Base-by-base conservation (phyloP, 2,113 vertebrate genomes). In the Halcyon malimbica region DNA sequence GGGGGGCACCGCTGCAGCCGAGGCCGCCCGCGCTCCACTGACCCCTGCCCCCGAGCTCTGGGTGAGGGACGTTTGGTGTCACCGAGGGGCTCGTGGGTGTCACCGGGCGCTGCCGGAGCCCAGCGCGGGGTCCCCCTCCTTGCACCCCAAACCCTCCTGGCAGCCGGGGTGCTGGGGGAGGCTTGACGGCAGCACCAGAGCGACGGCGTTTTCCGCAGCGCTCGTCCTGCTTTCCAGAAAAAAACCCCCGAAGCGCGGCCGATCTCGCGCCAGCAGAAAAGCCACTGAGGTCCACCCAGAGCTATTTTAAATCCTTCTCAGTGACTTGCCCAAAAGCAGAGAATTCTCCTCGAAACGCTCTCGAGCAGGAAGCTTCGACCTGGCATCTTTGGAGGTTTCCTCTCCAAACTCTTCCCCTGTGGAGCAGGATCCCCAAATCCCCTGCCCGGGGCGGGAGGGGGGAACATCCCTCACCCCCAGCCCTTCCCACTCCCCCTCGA, bases 241-340 rank as follows among this genome's bases (percentile, higher is more conserved):
- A 77, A 68, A 33, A 42, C 17, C 41, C 41, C 41, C 12, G 1
- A 53, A 50, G 70, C 16, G 0, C 2, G 11, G 60, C 81, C 18
- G 1, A 3, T 29, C 56, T 41, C 83, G 1, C 1, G 20, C 4
- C 31, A 3, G 17, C 88, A 41, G 74, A 84, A 70, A 87, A 92
- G 86, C 80, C 90, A 75, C 82, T 28, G 3, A 81, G 85, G 83
- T 90, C 79, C 90, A 16, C 15, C 69, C 83, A 19, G 83, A 74
- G n/a, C 81, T 8, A 2, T 39, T 54, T 16, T 1, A 37, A 78
- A 68, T 31, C 85, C 74, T 56, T 9, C 1, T 16, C 39, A 39
- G 57, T 33, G 94, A 60, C 69, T 76, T 48, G 64, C 87, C 84
- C 0, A 71, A 81, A 62, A 82, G 68, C 68, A 28, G 13, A 77